phyloP scores from a whole-genome alignment of 1,140 invertebrate species.

The Globodera rostochiensis region DNA sequence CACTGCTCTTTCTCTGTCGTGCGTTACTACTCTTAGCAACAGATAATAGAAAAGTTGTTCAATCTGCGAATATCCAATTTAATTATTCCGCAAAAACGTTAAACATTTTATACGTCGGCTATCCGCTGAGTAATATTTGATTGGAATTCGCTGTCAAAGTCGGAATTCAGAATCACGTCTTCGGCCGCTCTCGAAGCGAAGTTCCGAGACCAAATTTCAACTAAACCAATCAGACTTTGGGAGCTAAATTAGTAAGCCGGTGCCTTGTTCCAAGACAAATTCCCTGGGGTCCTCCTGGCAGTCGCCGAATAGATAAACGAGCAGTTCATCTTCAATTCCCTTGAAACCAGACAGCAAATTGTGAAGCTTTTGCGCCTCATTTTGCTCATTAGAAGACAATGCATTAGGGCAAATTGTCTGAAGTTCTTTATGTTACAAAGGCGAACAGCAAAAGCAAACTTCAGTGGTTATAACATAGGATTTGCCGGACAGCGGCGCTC shows the following conservation, averaged over 20 bases:
- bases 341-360: slow-evolving; percentile 40
- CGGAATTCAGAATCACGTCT: neutral
- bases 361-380: slow-evolving; percentile 41
- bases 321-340: slow-evolving; percentile 35
- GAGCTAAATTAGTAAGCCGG: neutral
- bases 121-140: slow-evolving; percentile 14
- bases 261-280: slow-evolving; percentile 45
- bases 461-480: slow-evolving; percentile 53
- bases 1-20: slow-evolving; percentile 41
- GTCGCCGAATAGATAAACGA: slow-evolving; percentile 40
- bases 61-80: slow-evolving; percentile 24
- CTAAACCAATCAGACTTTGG: neutral
- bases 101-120: slow-evolving; percentile 13
- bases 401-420: slow-evolving; percentile 24
- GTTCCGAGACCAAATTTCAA: slow-evolving; percentile 11
- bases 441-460: neutral
- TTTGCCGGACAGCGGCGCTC: slow-evolving; percentile 41
- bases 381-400: slow-evolving; percentile 18
- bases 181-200: neutral
- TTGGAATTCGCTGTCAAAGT: slow-evolving; percentile 25
- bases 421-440: neutral
- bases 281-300: slow-evolving; percentile 46
- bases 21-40: slow-evolving; percentile 44
- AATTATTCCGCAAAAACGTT: slow-evolving; percentile 31
- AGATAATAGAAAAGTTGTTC: slow-evolving; percentile 48